phyloP scores from a whole-genome alignment of 2,113 vertebrate genomes.

The Lonchura striata region DNA sequence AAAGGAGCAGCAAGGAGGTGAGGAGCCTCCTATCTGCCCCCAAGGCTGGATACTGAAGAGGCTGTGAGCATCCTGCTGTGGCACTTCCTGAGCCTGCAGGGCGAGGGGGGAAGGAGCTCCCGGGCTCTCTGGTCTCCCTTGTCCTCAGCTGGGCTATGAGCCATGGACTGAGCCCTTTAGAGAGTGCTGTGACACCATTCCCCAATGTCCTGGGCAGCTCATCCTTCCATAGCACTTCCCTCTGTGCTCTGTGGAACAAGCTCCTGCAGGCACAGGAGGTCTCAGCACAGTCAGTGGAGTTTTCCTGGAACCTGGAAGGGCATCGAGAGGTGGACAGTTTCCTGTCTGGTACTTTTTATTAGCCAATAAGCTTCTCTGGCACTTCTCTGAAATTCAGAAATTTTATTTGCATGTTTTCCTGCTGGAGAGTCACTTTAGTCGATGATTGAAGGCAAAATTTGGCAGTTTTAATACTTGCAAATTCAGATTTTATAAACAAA shows the following conservation, averaged over 20 bases:
- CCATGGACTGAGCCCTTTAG: background rate
- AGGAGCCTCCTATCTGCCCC: background rate
- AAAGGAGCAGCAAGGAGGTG: background rate
- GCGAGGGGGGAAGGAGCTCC: background rate
- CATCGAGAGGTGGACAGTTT: background rate
- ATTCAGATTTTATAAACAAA: background rate
- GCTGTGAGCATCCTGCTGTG: background rate
- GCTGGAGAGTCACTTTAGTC: background rate
- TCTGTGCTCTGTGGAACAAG: background rate
- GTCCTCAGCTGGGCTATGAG: background rate
- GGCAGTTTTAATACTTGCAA: background rate
- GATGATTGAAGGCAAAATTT: background rate
- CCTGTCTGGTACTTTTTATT: background rate
- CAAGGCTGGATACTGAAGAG: background rate
- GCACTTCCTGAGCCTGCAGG: background rate
- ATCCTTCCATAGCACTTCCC: background rate
- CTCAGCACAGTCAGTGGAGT: background rate
- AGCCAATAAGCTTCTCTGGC: background rate
- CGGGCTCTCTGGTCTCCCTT: background rate
- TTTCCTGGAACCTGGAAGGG: background rate
- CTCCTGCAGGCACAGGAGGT: background rate
- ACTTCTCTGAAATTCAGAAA: background rate
- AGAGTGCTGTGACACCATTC: accelerated
- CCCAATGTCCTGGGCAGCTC: background rate
- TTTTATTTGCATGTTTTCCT: background rate